Evolutionary conservation across 2,888 invertebrate genomes (phyloP).

Genomic region (Sinotaia quadrata): DNA sequence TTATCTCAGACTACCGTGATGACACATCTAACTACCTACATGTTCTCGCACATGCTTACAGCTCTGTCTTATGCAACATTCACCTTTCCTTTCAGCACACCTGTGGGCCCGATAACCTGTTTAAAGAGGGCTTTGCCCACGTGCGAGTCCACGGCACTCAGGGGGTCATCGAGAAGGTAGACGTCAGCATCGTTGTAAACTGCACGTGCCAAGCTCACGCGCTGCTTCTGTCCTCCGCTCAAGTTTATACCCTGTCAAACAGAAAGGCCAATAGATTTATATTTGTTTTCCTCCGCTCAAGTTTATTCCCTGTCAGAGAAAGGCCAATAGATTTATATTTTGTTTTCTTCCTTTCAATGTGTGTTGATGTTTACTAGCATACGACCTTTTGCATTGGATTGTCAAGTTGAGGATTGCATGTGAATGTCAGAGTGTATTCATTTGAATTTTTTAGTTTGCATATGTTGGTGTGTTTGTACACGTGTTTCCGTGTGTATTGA

Average conservation of each 20-base stretch:
- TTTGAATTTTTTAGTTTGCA: too few species aligned
- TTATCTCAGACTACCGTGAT: too few species aligned
- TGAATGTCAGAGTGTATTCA: too few species aligned
- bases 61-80: background rate
- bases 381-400: too few species aligned
- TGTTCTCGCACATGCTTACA: background rate
- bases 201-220: background rate
- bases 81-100: background rate
- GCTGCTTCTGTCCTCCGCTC: constrained; percentile 3
- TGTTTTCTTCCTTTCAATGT: background rate
- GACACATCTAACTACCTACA: too few species aligned
- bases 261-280: background rate
- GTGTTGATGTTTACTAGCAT: background rate
- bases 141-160: background rate
- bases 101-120: background rate
- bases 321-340: background rate
- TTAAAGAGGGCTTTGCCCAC: constrained; percentile 1
- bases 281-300: background rate
- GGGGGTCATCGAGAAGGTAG: background rate
- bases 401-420: too few species aligned
- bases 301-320: constrained; percentile 1
- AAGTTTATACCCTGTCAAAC: background rate
- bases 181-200: background rate
- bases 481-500: too few species aligned
- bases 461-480: too few species aligned